Conservation (phyloP, 1,140 invertebrate genomes). For the Drosophila nikananu region DNA sequence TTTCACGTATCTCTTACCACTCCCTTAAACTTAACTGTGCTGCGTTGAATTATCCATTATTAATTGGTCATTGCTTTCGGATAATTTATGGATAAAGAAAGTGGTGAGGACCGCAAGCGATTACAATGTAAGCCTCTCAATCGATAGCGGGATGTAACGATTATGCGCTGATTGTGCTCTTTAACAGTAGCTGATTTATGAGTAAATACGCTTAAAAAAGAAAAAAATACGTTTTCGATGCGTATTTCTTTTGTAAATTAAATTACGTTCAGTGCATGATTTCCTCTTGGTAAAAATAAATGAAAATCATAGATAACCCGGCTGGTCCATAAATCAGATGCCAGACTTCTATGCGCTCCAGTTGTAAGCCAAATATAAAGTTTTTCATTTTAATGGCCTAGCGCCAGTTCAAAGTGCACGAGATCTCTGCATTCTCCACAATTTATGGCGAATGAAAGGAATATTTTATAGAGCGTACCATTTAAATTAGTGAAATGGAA, state of each 20-base stretch:
- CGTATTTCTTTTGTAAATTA: background rate
- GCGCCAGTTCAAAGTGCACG: conserved; percentile 63
- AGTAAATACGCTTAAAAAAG: too few relatives aligned
- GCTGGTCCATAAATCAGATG: conserved; percentile 13
- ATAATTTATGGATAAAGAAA: conserved; percentile 47
- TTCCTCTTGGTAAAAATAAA: background rate
- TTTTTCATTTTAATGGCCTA: conserved; percentile 37
- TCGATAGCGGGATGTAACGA: background rate
- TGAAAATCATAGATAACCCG: background rate
- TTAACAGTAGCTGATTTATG: conserved; percentile 9
- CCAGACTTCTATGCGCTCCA: conserved; percentile 48
- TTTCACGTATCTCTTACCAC: conserved; percentile 31
- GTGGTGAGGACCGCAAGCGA: conserved; percentile 11
- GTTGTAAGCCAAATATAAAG: conserved; percentile 29
- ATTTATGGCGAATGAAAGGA: conserved; percentile 56
- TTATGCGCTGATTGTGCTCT: background rate
- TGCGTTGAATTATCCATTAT: conserved; percentile 35
- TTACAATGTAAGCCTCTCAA: background rate
- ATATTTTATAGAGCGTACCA: conserved; percentile 68
- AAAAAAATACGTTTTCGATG: background rate
- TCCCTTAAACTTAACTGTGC: conserved; percentile 13
- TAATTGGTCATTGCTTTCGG: conserved; percentile 37
- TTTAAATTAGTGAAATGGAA: conserved; percentile 71
- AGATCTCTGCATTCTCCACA: conserved; percentile 37
- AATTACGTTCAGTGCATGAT: too few relatives aligned